Conservation (phyloP, 2,113 vertebrate genomes). For the Globicephala melas region DNA sequence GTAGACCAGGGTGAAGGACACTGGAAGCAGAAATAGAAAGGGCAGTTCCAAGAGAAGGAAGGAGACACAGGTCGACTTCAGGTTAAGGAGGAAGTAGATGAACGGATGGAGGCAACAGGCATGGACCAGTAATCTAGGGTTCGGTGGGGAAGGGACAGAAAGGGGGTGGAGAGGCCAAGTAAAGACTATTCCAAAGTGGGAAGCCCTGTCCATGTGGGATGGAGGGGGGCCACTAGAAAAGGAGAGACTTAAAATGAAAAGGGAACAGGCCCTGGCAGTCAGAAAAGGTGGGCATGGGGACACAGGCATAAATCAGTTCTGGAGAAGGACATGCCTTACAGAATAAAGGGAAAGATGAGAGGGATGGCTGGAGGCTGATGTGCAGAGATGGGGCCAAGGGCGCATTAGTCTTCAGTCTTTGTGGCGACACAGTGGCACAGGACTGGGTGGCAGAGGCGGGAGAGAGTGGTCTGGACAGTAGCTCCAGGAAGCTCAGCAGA, state of each 20-base stretch:
- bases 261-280: neutral
- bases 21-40: neutral
- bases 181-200: neutral
- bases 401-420: neutral
- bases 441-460: neutral
- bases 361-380: neutral
- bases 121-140: neutral
- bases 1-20: neutral
- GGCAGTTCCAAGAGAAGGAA: neutral
- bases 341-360: neutral
- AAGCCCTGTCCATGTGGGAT: neutral
- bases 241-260: neutral
- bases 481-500: neutral
- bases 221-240: neutral
- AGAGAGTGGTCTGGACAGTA: neutral
- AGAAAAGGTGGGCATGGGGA: neutral
- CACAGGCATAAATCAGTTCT: neutral
- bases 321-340: neutral
- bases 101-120: neutral
- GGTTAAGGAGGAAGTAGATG: neutral
- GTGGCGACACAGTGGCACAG: neutral
- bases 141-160: neutral
- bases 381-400: neutral
- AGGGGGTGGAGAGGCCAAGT: neutral
- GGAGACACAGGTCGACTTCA: neutral